Conservation (phyloP, 2,888 invertebrate genomes). For the Beris chalybata region DNA sequence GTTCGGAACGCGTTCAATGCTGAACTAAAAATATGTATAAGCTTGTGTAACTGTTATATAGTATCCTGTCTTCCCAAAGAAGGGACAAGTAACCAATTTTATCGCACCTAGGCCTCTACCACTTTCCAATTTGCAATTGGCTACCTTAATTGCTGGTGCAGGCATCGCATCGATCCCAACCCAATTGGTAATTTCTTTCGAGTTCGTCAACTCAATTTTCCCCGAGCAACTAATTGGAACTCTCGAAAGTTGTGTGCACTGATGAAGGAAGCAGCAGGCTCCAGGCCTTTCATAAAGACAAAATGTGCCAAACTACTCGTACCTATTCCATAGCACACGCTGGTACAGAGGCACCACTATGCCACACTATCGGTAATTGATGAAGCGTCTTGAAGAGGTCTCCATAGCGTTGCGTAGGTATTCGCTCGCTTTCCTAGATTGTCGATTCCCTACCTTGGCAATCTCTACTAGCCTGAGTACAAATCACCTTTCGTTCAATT, state of each 20-base stretch:
- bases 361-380: conserved; percentile 30
- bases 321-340: not conserved
- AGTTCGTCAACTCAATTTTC: conserved; percentile 30
- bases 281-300: conserved; percentile 26
- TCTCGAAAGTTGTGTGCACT: conserved; percentile 1
- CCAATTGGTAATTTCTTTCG: conserved; percentile 26
- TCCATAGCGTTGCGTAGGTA: conserved; percentile 7
- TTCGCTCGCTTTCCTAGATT: conserved; percentile 6
- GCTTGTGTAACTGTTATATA: too few species aligned
- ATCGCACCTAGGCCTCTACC: too few species aligned
- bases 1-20: too few species aligned
- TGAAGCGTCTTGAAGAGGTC: conserved; percentile 26
- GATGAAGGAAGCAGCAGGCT: conserved; percentile 1
- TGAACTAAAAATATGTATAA: too few species aligned
- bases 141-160: conserved; percentile 23
- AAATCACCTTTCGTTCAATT: conserved; percentile 29
- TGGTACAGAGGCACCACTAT: not conserved
- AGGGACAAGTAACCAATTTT: too few species aligned
- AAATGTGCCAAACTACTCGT: conserved; percentile 24
- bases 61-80: too few species aligned
- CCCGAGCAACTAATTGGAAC: conserved; percentile 22
- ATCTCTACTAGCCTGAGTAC: conserved; percentile 21
- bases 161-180: conserved; percentile 15
- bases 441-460: not conserved
- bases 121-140: conserved; percentile 25